phyloP scores from a whole-genome alignment of 1,140 invertebrate genomes.

The Dreissena polymorpha region DNA sequence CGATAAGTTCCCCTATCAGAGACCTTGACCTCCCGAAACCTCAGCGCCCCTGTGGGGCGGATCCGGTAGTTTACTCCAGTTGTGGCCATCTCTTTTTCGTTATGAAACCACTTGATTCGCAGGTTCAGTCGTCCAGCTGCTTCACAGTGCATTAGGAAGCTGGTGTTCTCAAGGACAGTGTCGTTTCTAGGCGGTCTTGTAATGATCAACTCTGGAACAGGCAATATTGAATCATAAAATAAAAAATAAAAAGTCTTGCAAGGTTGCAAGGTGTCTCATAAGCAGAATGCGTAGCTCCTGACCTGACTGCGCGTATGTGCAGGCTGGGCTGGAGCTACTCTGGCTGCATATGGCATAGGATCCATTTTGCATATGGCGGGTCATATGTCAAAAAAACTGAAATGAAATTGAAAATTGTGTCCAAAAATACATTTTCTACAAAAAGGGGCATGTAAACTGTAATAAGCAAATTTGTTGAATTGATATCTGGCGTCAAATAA shows the following conservation, averaged over 20 bases:
- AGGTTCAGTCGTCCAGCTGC: constrained; percentile 74
- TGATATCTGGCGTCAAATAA: too few species aligned
- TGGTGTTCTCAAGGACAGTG: constrained; percentile 57
- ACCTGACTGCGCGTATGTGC: too few species aligned
- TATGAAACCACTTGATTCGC: constrained; percentile 73
- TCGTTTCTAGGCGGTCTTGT: constrained; percentile 58
- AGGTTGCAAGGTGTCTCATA: too few species aligned
- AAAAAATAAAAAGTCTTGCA: not conserved
- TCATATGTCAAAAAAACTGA: too few species aligned
- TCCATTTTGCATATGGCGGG: too few species aligned
- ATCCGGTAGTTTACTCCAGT: constrained; percentile 56
- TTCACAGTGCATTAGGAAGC: constrained; percentile 58
- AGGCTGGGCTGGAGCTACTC: too few species aligned
- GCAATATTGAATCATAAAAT: not conserved
- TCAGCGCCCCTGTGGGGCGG: constrained; percentile 45
- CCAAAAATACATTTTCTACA: too few species aligned
- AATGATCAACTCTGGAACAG: constrained; percentile 59
- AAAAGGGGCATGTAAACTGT: too few species aligned
- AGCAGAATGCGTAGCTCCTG: too few species aligned
- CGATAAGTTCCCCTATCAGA: constrained; percentile 56
- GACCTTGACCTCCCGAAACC: constrained; percentile 59
- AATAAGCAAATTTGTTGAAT: too few species aligned
- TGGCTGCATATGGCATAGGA: too few species aligned
- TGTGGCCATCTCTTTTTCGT: constrained; percentile 45
- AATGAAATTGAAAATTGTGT: too few species aligned